Evolutionary conservation across 2,888 invertebrate genomes (phyloP).

Genomic region (Scaptomyza flava): DNA sequence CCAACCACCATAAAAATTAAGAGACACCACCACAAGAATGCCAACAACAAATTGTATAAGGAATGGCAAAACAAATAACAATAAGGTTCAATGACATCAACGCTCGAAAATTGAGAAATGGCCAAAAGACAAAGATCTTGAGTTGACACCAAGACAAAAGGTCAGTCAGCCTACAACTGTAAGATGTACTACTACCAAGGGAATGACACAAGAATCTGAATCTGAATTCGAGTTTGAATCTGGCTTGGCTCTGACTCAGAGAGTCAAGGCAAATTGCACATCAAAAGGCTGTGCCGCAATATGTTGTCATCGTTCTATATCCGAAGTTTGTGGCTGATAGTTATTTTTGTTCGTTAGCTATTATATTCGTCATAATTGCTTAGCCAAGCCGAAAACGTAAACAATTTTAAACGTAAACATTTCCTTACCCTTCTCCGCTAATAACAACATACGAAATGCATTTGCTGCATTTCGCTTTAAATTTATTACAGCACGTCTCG

Average conservation of each 20-base stretch:
- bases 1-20: constrained; percentile 33
- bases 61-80: constrained; percentile 33
- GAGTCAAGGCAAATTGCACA: constrained; percentile 32
- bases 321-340: constrained; percentile 18
- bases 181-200: not conserved
- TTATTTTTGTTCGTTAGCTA: not conserved
- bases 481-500: constrained; percentile 31
- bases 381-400: constrained; percentile 38
- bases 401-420: constrained; percentile 40
- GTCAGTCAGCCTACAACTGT: constrained; percentile 28
- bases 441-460: constrained; percentile 31
- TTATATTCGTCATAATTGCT: constrained; percentile 37
- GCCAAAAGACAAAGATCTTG: constrained; percentile 49
- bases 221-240: constrained; percentile 9
- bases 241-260: constrained; percentile 38
- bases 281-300: constrained; percentile 42
- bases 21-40: constrained; percentile 33
- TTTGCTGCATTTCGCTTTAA: constrained; percentile 25
- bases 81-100: constrained; percentile 63
- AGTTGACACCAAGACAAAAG: constrained; percentile 22
- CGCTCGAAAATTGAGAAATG: constrained; percentile 36
- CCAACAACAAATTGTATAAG: constrained; percentile 35
- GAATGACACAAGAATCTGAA: constrained; percentile 15
- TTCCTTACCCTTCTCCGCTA: constrained; percentile 15
- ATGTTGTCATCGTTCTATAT: constrained; percentile 45